A percentile compares a stretch with the other conserved stretches of the same genome.
Evolutionary conservation across 2,797 vertebrate genomes (phyloP).

Genomic region (Spheniscus humboldti): DNA sequence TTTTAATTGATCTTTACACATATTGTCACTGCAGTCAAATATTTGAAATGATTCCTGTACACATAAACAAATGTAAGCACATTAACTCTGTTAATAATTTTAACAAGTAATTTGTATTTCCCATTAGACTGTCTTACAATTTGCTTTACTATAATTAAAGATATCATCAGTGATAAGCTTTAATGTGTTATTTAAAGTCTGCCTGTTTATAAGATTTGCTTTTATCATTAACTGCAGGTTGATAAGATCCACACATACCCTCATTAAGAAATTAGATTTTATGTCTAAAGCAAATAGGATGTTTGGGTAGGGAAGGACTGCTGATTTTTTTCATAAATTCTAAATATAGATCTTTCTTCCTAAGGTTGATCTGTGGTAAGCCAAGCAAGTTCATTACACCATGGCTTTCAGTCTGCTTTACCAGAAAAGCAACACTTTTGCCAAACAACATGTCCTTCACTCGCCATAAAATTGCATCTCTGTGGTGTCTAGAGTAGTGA

Average conservation of each 20-base stretch:
- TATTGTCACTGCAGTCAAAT: constrained; percentile 80
- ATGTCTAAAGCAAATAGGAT: constrained; percentile 14
- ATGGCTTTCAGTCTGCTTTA: background rate
- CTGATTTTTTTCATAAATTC: background rate
- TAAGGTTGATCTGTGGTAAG: background rate
- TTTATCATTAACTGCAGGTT: constrained; percentile 70
- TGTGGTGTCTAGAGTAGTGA: background rate
- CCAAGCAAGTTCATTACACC: background rate
- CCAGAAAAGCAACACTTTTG: background rate
- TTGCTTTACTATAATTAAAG: constrained; percentile 78
- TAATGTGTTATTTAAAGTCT: constrained; percentile 74
- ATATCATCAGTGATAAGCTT: constrained; percentile 74
- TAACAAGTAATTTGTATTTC: constrained; percentile 80
- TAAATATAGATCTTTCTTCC: background rate
- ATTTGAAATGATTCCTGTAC: constrained; percentile 75
- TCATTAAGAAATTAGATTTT: constrained; percentile 67
- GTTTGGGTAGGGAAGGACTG: background rate
- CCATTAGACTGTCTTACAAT: constrained; percentile 75
- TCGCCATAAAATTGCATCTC: background rate
- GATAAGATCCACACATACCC: constrained; percentile 52
- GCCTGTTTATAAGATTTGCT: constrained; percentile 68
- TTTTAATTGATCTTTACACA: constrained; percentile 85
- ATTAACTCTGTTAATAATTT: constrained; percentile 83
- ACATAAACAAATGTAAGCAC: constrained; percentile 81
- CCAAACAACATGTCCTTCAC: background rate